Base-by-base conservation (phyloP, 2,888 invertebrate species). In the Eremobia ochroleuca region DNA sequence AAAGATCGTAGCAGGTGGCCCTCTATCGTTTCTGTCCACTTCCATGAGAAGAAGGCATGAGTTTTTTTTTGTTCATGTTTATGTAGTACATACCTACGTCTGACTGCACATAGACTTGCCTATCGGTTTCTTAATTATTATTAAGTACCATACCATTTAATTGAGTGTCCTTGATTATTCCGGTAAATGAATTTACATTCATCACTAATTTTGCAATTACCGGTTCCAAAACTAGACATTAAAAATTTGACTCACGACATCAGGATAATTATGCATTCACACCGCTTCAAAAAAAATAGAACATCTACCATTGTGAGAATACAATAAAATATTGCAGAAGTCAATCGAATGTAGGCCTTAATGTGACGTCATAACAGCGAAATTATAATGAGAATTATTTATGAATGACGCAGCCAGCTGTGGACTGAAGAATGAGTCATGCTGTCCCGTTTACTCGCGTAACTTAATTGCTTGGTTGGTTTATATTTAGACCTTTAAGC, bases 401-500 rank as follows among this genome's bases (percentile, higher is more conserved):
- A 92, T 95, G 94, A 95, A 96, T 96, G 96, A 96, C 95, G 93
- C 92, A 92, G 94, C 93, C 94, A 93, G 94, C 94, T 94, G 94
- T 93, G 90, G 88, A 90, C 75, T 73, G 79, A 89, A 91, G 90
- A 93, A 93, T 96, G 96, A 96, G 91, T 96, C 95, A 96, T 87
- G 89, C 89, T 81, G 89, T 93, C 91, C 92, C 93, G 92, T 91
- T 93, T 90, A 87, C 92, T 90, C 86, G 58, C 52, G 40, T 81
- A 85, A 76, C 84, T 76, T 79, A 74, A 70, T 31, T 62, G 43
- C 21, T 58, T n/a, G 11, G 46, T 72, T 76, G 34, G 62, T 25
- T 59, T 62, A 34, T 76, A 31, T 75, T 58, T 76, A 68, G 37
- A 68, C 62, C 80, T 82, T 77, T 88, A 80, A 28, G 0, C 0